Percentiles rank a stretch among this genome's conserved stretches.
Evolutionary conservation across 2,888 invertebrate species (phyloP).

Genomic region (Heteromyza rotundicornis): DNA sequence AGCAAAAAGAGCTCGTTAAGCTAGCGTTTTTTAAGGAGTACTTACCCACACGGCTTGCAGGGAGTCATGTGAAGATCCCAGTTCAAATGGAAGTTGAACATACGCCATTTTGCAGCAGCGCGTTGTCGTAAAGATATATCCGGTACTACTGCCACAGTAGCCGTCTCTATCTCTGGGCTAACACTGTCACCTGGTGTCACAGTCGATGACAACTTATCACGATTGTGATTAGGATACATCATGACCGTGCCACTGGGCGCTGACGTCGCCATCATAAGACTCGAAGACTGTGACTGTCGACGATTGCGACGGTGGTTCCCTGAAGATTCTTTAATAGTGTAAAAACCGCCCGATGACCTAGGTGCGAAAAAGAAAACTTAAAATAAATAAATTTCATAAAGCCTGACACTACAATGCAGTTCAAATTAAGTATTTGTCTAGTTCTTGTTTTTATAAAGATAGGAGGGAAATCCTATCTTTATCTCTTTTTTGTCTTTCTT

Average conservation of each 20-base stretch:
- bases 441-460: no score
- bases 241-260: constrained; percentile 58
- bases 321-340: constrained; percentile 49
- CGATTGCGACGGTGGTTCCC: constrained; percentile 26
- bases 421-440: no score
- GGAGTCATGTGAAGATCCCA: constrained; percentile 64
- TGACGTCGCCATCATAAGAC: constrained; percentile 51
- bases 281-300: constrained; percentile 36
- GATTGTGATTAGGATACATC: constrained; percentile 55
- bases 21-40: no score
- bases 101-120: constrained; percentile 62
- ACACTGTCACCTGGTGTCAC: constrained; percentile 9
- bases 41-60: constrained; percentile 63
- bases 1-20: no score
- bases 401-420: no score
- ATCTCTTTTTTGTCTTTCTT: no score
- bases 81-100: constrained; percentile 63
- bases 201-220: constrained; percentile 31
- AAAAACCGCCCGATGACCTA: constrained; percentile 56
- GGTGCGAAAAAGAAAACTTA: neutral
- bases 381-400: neutral
- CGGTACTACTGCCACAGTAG: constrained; percentile 36
- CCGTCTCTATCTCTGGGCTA: neutral
- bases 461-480: no score
- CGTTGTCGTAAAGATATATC: constrained; percentile 62